Evolutionary conservation across 2,113 vertebrate species (phyloP).

Genomic region (Dinomys branickii): DNA sequence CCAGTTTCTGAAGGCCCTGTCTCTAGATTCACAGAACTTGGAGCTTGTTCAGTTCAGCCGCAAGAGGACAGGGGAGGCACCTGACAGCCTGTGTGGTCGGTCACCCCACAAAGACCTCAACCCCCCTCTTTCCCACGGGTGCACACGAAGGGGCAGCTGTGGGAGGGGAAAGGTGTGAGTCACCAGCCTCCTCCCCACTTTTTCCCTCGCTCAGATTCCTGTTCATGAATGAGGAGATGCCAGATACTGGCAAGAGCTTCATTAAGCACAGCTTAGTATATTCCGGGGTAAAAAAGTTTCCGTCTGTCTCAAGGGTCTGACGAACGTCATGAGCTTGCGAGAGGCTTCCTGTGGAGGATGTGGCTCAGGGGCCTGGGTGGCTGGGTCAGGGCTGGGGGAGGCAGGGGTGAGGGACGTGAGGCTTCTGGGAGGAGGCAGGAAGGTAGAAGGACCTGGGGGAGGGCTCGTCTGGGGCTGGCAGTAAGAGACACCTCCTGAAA

Average conservation of each 20-base stretch:
- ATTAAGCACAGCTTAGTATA: background rate
- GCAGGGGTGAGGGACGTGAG: slow-evolving; percentile 56
- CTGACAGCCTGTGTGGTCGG: background rate
- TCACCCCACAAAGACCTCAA: background rate
- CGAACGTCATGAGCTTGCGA: slow-evolving; percentile 64
- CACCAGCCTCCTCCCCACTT: background rate
- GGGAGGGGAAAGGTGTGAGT: background rate
- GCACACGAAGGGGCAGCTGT: rapidly evolving
- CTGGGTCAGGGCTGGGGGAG: slow-evolving; percentile 41
- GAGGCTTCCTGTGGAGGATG: slow-evolving; percentile 83
- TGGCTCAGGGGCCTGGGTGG: slow-evolving; percentile 75
- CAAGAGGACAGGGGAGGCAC: background rate
- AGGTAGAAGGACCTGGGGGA: background rate
- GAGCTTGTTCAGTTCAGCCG: background rate
- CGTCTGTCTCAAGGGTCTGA: slow-evolving; percentile 78
- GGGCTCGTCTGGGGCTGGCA: background rate
- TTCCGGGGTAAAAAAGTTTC: slow-evolving; percentile 78
- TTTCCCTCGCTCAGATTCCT: slow-evolving; percentile 35
- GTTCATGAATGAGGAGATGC: background rate
- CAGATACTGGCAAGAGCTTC: background rate
- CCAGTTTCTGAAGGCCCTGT: background rate
- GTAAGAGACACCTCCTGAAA: background rate
- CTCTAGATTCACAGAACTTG: background rate
- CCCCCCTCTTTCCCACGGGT: background rate
- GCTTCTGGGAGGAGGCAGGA: slow-evolving; percentile 24